Base-by-base conservation (phyloP, 2,113 vertebrate species). In the Isichthys henryi region DNA sequence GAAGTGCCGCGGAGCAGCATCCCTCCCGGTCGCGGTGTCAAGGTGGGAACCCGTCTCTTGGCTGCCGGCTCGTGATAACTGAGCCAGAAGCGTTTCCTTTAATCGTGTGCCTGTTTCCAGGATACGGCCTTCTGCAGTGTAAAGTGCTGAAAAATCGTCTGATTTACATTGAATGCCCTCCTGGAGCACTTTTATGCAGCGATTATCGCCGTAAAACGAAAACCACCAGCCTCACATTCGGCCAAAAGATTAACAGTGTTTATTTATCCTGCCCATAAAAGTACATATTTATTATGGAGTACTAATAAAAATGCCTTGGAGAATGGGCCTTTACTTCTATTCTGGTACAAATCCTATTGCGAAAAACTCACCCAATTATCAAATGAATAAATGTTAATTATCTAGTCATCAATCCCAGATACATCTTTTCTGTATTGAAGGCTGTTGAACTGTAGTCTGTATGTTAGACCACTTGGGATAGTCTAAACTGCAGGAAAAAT, bases 351-450 rank as follows among this genome's bases (percentile, higher is more conserved):
- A 74, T 35, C 66, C 66, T 74, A 74, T 35, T 74, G n/a, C 13
- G 9, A 10, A 15, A 80, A 80, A 17, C 70, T 77, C 35, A 80
- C 35, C 31, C 39, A 80, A 43, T 43, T 80, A 80, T 80, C 74
- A 80, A 43, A 39, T 80, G 43, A 80, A 80, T 80, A 80, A 80
- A 80, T 43, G 74, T 80, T 80, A 43, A 80, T 80, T 80, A 80
- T 80, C 74, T 80, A 17, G 15, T 80, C 74, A 2, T 35, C 35
- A 43, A 21, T 39, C 4, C 74, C 74, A 19, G 31, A 80, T 80
- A 43, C 13, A 19, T 35, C 11, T 80, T 77, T 43, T 43, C 13
- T 19, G 17, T 7, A 77, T 39, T 39, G 31, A 77, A 77, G 13
- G 31, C 5, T 17, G 70, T 77, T 77, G 31, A 39, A 39, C 15